A percentile compares a stretch with the other conserved stretches of the same genome.
phyloP scores from a whole-genome alignment of 30 jellyfish, hydroid and myxozoan species.

The Aurelia aurita complex sp. Pacific region DNA sequence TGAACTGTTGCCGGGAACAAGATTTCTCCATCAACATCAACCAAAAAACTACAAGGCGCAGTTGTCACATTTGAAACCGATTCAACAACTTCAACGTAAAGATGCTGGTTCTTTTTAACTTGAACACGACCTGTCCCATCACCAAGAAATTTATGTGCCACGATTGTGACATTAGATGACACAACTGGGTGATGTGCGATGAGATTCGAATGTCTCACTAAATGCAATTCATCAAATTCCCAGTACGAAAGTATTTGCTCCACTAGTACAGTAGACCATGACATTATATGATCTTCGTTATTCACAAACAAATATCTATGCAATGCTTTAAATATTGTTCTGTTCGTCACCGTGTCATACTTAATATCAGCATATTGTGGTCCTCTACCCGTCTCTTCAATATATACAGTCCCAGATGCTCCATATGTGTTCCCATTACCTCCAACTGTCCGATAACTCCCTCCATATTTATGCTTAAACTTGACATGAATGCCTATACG shows the following conservation, averaged over 20 bases:
- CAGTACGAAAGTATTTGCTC: constrained; percentile 43
- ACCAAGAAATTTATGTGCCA: constrained; percentile 57
- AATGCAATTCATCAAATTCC: constrained; percentile 70
- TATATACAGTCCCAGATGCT: constrained; percentile 68
- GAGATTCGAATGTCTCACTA: constrained; percentile 54
- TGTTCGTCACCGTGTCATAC: constrained; percentile 40
- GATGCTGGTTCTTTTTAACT: constrained; percentile 40
- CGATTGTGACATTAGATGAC: constrained; percentile 63
- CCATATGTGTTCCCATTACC: constrained; percentile 59
- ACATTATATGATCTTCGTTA: constrained; percentile 46
- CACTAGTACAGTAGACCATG: constrained; percentile 64
- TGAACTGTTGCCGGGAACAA: constrained; percentile 59
- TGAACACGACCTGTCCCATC: constrained; percentile 70
- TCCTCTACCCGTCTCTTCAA: constrained; percentile 61
- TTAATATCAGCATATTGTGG: constrained; percentile 68
- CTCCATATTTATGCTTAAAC: constrained; percentile 60
- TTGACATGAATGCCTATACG: constrained; percentile 57
- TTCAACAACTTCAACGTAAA: constrained; percentile 68
- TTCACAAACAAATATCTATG: constrained; percentile 50
- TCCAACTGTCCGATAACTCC: constrained; percentile 55
- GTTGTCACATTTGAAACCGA: constrained; percentile 63
- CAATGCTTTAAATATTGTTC: constrained; percentile 41
- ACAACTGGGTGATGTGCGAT: constrained; percentile 49
- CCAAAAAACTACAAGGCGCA: constrained; percentile 71
- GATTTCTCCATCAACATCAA: constrained; percentile 56